These are phyloP conservation scores for Arrhopalites spinosus DNA, from an alignment of 2,888 invertebrate genomes.

Conservation along the genomic window DNA sequence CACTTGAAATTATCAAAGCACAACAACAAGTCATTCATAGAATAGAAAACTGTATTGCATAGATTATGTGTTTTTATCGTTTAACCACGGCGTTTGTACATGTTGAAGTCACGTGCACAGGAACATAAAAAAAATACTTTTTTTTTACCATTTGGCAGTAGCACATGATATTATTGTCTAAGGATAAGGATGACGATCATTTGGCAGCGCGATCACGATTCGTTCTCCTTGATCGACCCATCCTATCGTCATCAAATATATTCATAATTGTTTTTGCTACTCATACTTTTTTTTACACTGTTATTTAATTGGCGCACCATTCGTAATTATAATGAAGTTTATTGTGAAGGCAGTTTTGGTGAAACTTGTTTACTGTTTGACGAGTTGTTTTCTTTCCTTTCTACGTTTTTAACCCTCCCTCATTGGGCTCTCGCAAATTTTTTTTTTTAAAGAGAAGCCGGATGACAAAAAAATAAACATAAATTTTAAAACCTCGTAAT, in stretches of 20 bases:
- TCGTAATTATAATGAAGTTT: background rate
- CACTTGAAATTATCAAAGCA: background rate
- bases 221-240: no score
- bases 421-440: no score
- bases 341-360: background rate
- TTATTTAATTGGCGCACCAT: background rate
- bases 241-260: background rate
- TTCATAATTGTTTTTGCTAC: conserved; percentile 1
- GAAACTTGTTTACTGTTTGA: no score
- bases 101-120: no score
- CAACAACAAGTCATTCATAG: conserved; percentile 8
- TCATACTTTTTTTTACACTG: background rate
- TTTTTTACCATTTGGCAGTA: background rate
- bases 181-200: background rate
- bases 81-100: no score
- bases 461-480: no score
- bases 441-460: no score
- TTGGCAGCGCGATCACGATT: no score
- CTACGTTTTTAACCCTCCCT: background rate
- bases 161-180: conserved; percentile 2
- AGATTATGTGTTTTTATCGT: no score
- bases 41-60: no score
- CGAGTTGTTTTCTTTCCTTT: background rate
- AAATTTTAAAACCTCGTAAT: no score
- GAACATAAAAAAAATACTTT: no score